Evolutionary conservation across 1,140 invertebrate species (phyloP).

Genomic region (Steinernema feltiae): DNA sequence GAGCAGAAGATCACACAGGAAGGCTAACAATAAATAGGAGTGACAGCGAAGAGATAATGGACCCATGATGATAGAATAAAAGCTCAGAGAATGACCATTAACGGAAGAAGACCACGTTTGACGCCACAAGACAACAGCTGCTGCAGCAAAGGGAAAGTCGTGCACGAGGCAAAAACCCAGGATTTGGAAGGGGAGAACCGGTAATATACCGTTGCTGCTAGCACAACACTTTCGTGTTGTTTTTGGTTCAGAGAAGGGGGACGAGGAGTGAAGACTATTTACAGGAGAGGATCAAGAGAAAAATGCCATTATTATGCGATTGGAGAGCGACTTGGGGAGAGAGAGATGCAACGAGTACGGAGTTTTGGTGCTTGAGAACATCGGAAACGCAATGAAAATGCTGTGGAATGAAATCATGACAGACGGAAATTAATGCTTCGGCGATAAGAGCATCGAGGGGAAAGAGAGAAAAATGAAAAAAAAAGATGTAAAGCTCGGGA

Average conservation of each 20-base stretch:
- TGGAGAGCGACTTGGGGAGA: no score
- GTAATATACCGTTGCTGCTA: neutral
- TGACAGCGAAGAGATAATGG: neutral
- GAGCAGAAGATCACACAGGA: neutral
- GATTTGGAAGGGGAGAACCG: neutral
- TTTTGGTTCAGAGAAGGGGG: neutral
- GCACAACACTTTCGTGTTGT: neutral
- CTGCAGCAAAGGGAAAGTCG: no score
- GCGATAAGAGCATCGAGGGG: conserved; percentile 1
- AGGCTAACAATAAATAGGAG: neutral
- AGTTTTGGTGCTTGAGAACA: neutral
- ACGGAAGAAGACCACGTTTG: neutral
- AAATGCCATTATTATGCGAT: conserved; percentile 9
- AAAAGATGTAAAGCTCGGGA: conserved; percentile 2
- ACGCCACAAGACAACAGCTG: neutral
- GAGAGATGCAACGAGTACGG: neutral
- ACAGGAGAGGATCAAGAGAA: conserved; percentile 8
- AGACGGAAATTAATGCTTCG: conserved; percentile 10
- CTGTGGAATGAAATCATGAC: conserved; percentile 14
- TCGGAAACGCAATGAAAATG: conserved; percentile 14
- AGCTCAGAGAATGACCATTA: neutral
- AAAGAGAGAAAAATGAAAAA: neutral
- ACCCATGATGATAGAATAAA: neutral
- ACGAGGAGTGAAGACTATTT: neutral
- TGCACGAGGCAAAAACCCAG: no score